Conservation (phyloP, 64 coral and sea anemone genomes). For the Actinia equina region DNA sequence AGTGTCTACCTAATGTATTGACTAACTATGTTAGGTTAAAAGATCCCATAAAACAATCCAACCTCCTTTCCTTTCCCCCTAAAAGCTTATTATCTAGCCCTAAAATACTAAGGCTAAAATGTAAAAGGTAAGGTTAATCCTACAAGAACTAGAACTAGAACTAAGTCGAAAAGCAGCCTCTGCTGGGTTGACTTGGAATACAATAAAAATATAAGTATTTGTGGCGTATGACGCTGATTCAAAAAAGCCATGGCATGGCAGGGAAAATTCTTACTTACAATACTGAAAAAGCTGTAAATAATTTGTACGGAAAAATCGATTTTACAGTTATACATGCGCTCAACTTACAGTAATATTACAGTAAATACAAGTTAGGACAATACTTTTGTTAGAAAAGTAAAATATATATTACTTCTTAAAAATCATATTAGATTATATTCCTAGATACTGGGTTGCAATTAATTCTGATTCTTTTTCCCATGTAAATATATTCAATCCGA, state of each 20-base stretch:
- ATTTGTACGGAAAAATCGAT: conserved; percentile 21
- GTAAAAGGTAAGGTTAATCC: not conserved
- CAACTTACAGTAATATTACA: conserved; percentile 4
- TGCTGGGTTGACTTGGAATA: not conserved
- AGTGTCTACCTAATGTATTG: not conserved
- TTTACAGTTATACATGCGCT: conserved; percentile 2
- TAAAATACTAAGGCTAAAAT: conserved; percentile 3
- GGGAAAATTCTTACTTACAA: conserved; percentile 6
- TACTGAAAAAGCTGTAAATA: conserved; percentile 16
- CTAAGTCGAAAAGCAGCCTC: not conserved
- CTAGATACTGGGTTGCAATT: not conserved
- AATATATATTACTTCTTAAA: conserved; percentile 55
- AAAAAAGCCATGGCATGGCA: not conserved
- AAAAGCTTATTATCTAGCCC: conserved; percentile 5
- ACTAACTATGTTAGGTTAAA: not conserved
- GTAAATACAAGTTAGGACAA: conserved; percentile 13
- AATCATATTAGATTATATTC: conserved; percentile 53
- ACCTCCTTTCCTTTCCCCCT: not conserved
- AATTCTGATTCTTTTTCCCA: not conserved
- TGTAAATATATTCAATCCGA: conserved; percentile 27
- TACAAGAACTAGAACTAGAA: not conserved
- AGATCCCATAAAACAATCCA: conserved; percentile 11
- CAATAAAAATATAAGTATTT: conserved; percentile 9
- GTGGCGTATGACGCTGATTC: not conserved
- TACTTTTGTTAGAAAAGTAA: conserved; percentile 33